Evolutionary conservation across 2,888 invertebrate species (phyloP), one percentile per base, ranked within the genome.

Genomic region (Thymelicus sylvestris): DNA sequence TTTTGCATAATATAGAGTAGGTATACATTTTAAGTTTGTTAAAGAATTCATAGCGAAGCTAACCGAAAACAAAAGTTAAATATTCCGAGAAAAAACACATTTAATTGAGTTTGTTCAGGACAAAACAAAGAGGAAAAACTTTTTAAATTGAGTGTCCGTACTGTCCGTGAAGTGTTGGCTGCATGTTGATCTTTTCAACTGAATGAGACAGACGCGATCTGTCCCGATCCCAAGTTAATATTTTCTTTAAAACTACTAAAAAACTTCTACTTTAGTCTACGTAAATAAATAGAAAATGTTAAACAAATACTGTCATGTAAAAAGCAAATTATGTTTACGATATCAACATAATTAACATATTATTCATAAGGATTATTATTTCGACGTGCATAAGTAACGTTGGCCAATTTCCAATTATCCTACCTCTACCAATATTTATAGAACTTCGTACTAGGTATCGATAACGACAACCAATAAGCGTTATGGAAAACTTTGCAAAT

Each of bases 51-150:
- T n/a, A 55, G 50, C 52, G 38, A 38, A 50, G 15, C 12, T 15
- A 59, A 59, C 8, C 38, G 8, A 52, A 52, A 48, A 24, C 71
- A 60, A 67, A 87, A 89, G 88, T 90, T 88, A 89, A 91, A 89
- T 86, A 89, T 87, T 90, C 82, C 81, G 24, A 83, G 88, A 87
- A 86, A 86, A 88, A 87, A 86, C 87, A 87, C 89, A 92, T 86
- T 89, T 93, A 92, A 93, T 93, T 92, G 92, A 91, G 93, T 93
- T 93, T 93, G 92, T 90, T 93, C 90, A 92, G 93, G 92, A 92
- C 90, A 91, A 93, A 93, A 93, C 92, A 93, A 93, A 93, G 91
- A 92, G 76, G 80, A 79, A 80, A 86, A 91, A 93, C 88, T 90
- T 93, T 91, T 93, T 93, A 93, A 93, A 93, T 93, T 93, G 93